These are phyloP conservation scores for Bucorvus abyssinicus DNA, from an alignment of 2,797 vertebrate species.

Conservation along the genomic window DNA sequence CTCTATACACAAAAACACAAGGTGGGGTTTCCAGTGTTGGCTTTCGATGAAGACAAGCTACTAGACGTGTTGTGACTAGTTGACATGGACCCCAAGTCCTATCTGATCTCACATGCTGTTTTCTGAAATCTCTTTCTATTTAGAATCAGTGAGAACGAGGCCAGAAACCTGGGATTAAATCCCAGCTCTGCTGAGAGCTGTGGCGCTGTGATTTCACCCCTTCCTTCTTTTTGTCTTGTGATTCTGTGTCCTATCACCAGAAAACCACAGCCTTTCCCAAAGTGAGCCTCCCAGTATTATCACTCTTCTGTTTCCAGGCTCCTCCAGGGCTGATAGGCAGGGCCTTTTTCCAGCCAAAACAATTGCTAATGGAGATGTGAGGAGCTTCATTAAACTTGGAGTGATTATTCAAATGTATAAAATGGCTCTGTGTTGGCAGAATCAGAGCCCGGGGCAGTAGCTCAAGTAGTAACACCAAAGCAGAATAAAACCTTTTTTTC, in stretches of 20 bases:
- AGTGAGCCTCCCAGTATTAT: slow-evolving; percentile 23
- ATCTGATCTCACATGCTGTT: not conserved
- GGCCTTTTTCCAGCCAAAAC: slow-evolving; percentile 43
- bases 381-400: slow-evolving; percentile 47
- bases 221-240: not conserved
- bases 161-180: not conserved
- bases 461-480: not conserved
- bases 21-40: not conserved
- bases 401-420: slow-evolving; percentile 29
- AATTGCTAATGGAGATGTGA: slow-evolving; percentile 50
- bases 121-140: not conserved
- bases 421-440: slow-evolving; percentile 29
- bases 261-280: slow-evolving; percentile 24
- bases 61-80: not conserved
- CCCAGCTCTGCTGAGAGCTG: not conserved
- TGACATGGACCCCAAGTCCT: not conserved
- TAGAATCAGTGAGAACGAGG: not conserved
- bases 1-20: not conserved
- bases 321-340: slow-evolving; percentile 38
- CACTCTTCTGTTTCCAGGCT: slow-evolving; percentile 25
- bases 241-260: not conserved
- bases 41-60: not conserved
- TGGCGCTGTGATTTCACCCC: not conserved
- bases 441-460: not conserved
- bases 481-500: slow-evolving; percentile 7